Evolutionary conservation across 2,797 vertebrate species (phyloP).

Genomic region (Clamator glandarius): DNA sequence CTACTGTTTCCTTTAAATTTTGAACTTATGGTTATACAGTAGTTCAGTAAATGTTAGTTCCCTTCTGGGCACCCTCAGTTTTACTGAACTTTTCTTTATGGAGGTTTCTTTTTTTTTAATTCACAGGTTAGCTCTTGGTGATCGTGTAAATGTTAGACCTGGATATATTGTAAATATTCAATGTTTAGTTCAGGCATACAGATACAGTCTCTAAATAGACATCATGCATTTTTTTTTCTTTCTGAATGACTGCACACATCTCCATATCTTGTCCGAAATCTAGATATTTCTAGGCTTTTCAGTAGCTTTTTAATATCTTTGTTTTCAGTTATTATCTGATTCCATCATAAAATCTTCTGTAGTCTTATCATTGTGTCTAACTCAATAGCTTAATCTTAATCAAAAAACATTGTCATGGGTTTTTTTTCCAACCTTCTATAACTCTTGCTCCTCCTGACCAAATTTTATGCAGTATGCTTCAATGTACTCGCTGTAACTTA

Average conservation of each 20-base stretch:
- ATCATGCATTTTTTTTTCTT: background rate
- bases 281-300: background rate
- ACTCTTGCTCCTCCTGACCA: accelerated
- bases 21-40: background rate
- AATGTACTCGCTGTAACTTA: background rate
- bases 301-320: background rate
- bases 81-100: background rate
- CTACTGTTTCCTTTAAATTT: background rate
- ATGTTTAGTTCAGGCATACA: background rate
- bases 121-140: background rate
- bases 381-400: background rate
- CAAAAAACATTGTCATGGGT: background rate
- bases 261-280: background rate
- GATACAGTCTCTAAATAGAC: background rate
- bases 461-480: background rate
- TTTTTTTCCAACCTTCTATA: background rate
- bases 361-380: background rate
- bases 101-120: background rate
- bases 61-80: background rate
- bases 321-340: background rate
- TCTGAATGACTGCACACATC: background rate
- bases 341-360: background rate
- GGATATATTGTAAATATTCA: background rate
- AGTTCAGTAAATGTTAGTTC: background rate
- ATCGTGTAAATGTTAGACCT: background rate